These are phyloP conservation scores for Pteruthius melanotis DNA, from an alignment of 2,113 vertebrate species.

Conservation along the genomic window DNA sequence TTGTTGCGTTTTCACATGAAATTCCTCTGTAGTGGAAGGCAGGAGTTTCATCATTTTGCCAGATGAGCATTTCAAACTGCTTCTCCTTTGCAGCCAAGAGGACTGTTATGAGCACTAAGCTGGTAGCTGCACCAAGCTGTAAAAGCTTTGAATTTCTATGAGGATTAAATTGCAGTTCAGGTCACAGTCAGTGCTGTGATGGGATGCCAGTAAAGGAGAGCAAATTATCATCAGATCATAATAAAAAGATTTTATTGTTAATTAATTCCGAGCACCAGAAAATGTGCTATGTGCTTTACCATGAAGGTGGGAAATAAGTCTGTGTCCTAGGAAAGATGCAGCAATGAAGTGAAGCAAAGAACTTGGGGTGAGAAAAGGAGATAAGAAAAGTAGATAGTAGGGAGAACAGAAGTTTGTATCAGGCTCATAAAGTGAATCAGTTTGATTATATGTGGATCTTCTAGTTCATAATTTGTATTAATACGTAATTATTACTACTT, in stretches of 20 bases:
- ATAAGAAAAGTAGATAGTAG: background rate
- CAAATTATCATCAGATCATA: background rate
- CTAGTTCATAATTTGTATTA: background rate
- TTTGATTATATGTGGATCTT: background rate
- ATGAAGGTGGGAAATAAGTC: background rate
- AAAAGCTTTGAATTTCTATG: slow-evolving; percentile 23
- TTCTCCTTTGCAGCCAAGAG: background rate
- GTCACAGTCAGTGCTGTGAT: background rate
- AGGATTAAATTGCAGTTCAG: slow-evolving; percentile 33
- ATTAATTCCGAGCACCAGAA: slow-evolving; percentile 27
- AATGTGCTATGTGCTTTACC: background rate
- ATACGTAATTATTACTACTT: background rate
- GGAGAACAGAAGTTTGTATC: background rate
- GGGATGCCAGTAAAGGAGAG: background rate
- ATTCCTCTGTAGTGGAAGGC: background rate
- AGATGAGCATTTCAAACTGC: slow-evolving; percentile 1
- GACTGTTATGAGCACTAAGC: background rate
- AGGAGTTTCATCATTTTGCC: background rate
- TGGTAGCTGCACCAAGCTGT: background rate
- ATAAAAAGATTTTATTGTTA: slow-evolving; percentile 45
- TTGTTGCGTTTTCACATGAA: background rate
- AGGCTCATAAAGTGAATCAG: background rate
- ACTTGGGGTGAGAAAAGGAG: background rate
- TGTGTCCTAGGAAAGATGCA: background rate
- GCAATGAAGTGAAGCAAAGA: background rate